Evolutionary conservation across 92 coral and sea anemone species (phyloP).

Genomic region (Parazoanthus swiftii): DNA sequence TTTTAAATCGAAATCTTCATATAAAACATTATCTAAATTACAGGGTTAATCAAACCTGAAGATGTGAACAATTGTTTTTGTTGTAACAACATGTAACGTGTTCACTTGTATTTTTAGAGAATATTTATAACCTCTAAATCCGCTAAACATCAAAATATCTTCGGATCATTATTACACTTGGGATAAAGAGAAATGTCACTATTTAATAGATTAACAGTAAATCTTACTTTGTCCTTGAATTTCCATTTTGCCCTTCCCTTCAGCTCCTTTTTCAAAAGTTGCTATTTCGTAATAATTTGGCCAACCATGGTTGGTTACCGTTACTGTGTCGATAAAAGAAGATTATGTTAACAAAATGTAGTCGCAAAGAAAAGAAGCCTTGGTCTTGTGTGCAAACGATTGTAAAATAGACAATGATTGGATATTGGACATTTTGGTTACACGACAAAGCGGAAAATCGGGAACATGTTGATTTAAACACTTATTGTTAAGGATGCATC

Average conservation of each 20-base stretch:
- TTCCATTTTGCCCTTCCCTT: slow-evolving; percentile 61
- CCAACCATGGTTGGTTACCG: not conserved
- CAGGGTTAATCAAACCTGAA: too few relatives aligned
- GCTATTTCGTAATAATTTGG: slow-evolving; percentile 41
- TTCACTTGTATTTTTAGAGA: too few relatives aligned
- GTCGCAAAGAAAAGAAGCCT: not conserved
- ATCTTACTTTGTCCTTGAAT: slow-evolving; percentile 70
- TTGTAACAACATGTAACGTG: too few relatives aligned
- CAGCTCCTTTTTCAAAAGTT: slow-evolving; percentile 49
- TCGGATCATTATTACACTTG: not conserved
- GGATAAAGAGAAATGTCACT: not conserved
- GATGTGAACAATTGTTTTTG: too few relatives aligned
- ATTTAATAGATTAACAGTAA: not conserved
- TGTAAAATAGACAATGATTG: too few relatives aligned
- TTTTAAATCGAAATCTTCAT: too few relatives aligned
- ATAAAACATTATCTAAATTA: too few relatives aligned
- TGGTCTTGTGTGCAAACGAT: not conserved
- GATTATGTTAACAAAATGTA: not conserved
- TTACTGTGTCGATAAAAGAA: not conserved
- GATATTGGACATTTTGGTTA: not conserved
- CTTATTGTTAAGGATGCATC: too few relatives aligned
- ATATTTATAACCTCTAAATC: too few relatives aligned
- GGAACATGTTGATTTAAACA: not conserved
- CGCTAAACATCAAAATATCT: too few relatives aligned
- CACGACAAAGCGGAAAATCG: not conserved